Evolutionary conservation across 2,888 invertebrate genomes (phyloP), one percentile per base, ranked within the genome.

Genomic region (Myathropa florea): DNA sequence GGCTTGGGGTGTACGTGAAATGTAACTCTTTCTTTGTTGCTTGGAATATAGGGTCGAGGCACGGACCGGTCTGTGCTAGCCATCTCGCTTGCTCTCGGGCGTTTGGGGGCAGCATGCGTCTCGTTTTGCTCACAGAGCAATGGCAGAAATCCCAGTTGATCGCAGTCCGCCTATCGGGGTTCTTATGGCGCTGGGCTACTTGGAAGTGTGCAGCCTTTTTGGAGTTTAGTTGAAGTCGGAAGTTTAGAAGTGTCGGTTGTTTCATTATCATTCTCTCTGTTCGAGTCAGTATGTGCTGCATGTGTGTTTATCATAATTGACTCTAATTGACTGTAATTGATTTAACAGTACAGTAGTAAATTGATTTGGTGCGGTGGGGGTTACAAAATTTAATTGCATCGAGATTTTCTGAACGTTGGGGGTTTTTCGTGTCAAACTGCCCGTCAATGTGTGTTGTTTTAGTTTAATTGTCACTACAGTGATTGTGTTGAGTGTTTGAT

Each of bases 151-250:
- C 86, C 53, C 9, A 79, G 57, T 83, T 64, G 83, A 70, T 76
- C n/a, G n/a, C 18, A 65, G 23, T 36, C 63, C 84, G 80, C 84
- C 84, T 67, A 36, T 65, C 28, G 28, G 60, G 53, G 18, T 23
- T 30, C 33, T 75, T 76, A 60, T 88, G 82, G 88, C 63, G 83
- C 63, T 82, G 88, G 90, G 91, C 91, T 92, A 90, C 91, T 90
- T 91, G 89, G 90, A 89, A 89, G 89, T 89, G 88, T 83, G 89
- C 88, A 88, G 86, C 87, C 88, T 89, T 89, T 89, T 89, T 88
- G 88, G 89, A 89, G 90, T 91, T 92, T 91, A 92, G 91, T 92
- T 90, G 88, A 90, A 91, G 90, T 90, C 91, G 90, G 92, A 91
- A 91, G 90, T 91, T 91, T 90, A 90, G 90, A 90, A 90, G 89